Evolutionary conservation across 2,797 vertebrate genomes (phyloP).

Genomic region (Denticeps clupeoides): DNA sequence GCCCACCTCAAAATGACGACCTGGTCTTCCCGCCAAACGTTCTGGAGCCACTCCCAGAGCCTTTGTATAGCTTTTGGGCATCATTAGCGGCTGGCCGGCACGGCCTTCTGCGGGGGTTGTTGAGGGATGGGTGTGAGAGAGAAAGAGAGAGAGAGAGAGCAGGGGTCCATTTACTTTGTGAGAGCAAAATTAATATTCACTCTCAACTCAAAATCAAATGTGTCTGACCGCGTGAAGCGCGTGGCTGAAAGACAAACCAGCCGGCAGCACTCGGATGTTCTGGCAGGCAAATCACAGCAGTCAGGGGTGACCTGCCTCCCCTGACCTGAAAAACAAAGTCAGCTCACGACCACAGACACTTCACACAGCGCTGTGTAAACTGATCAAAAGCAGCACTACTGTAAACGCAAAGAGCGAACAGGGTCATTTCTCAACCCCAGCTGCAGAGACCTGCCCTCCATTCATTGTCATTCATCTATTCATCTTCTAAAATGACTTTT

Average conservation of each 20-base stretch:
- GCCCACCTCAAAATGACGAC: slow-evolving; percentile 32
- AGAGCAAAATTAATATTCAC: slow-evolving; percentile 27
- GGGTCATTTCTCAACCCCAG: neutral
- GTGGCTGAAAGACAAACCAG: slow-evolving; percentile 18
- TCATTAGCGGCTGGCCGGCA: slow-evolving; percentile 41
- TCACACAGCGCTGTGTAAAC: slow-evolving; percentile 2
- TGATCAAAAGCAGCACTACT: too few species aligned
- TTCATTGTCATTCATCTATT: too few species aligned
- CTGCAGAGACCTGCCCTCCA: neutral
- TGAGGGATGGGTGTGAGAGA: slow-evolving; percentile 4
- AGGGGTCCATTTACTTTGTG: slow-evolving; percentile 10
- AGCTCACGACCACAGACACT: slow-evolving; percentile 11
- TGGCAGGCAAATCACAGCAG: slow-evolving; percentile 14
- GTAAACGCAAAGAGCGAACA: too few species aligned
- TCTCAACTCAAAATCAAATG: slow-evolving; percentile 13
- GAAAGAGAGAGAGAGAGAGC: neutral
- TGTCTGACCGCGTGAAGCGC: slow-evolving; percentile 7
- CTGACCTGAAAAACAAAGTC: slow-evolving; percentile 13
- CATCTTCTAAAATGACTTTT: too few species aligned
- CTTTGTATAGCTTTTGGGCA: slow-evolving; percentile 17
- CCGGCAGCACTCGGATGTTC: slow-evolving; percentile 14
- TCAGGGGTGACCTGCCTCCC: slow-evolving; percentile 22
- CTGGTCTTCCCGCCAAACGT: slow-evolving; percentile 29
- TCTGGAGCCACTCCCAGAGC: slow-evolving; percentile 12
- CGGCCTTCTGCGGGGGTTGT: slow-evolving; percentile 31